phyloP scores from a whole-genome alignment of 2,113 vertebrate genomes.

The Miniopterus natalensis region DNA sequence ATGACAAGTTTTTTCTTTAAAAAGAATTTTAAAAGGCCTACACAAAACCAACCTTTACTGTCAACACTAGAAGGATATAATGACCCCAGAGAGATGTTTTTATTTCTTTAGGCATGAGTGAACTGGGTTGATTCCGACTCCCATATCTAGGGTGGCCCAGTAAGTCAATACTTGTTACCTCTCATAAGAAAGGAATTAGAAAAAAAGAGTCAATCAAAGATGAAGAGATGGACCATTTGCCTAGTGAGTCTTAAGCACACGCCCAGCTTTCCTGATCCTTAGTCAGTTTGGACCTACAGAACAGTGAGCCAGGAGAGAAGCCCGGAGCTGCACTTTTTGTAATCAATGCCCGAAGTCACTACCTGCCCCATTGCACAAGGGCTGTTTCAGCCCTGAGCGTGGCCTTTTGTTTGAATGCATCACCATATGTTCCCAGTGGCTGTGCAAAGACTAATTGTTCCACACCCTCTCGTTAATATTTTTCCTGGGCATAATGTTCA shows the following conservation, averaged over 20 bases:
- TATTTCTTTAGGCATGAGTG: neutral
- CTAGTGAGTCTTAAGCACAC: neutral
- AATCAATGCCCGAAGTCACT: neutral
- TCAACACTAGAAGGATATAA: neutral
- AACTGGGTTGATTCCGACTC: neutral
- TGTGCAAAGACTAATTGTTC: slow-evolving; percentile 70
- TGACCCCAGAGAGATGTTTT: neutral
- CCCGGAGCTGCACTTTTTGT: neutral
- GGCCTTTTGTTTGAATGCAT: slow-evolving; percentile 61
- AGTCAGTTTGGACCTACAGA: accelerated
- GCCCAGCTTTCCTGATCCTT: neutral
- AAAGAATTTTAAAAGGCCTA: neutral
- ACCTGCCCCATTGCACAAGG: slow-evolving; percentile 45
- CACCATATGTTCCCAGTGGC: slow-evolving; percentile 24
- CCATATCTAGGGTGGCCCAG: neutral
- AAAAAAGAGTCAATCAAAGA: neutral
- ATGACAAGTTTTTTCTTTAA: neutral
- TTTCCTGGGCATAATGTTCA: slow-evolving; percentile 46
- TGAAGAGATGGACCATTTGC: neutral
- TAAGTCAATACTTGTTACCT: neutral
- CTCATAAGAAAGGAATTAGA: neutral
- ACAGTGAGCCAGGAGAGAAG: neutral
- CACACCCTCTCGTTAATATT: slow-evolving; percentile 55
- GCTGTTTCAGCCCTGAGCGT: slow-evolving; percentile 46
- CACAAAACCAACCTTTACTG: neutral